Conservation (phyloP, 2,113 vertebrate genomes). For the Psettodes erumei region DNA sequence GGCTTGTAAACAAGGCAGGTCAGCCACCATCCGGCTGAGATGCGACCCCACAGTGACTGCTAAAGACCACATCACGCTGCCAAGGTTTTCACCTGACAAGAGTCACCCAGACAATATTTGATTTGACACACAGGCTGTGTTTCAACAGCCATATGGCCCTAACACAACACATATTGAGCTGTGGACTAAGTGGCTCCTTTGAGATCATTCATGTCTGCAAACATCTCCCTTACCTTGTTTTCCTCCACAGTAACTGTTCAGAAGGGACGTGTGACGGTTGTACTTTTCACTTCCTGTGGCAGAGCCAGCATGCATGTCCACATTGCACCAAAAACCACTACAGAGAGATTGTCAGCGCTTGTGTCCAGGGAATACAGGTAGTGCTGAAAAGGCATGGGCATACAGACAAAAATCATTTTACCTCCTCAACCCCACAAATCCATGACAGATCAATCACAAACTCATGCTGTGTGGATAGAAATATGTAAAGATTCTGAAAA, state of each 20-base stretch:
- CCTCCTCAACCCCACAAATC: background rate
- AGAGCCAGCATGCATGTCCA: constrained; percentile 88
- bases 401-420: background rate
- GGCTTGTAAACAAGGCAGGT: constrained; percentile 88
- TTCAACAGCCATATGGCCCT: background rate
- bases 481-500: background rate
- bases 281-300: constrained; percentile 94
- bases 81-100: constrained; percentile 74
- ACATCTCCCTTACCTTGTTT: constrained; percentile 24
- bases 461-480: background rate
- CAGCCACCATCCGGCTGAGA: constrained; percentile 88
- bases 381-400: background rate
- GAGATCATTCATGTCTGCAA: background rate
- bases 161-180: background rate
- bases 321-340: constrained; percentile 89
- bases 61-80: constrained; percentile 80
- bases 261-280: constrained; percentile 97
- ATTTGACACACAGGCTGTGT: background rate
- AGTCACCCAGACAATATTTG: background rate
- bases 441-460: background rate
- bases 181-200: constrained; percentile 15
- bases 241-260: constrained; percentile 85
- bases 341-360: constrained; percentile 89
- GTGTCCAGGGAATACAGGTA: constrained; percentile 92
- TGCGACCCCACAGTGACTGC: constrained; percentile 81